phyloP scores from a whole-genome alignment of 1,140 invertebrate genomes.

The roundworm (Caenorhabditis elegans) region DNA sequence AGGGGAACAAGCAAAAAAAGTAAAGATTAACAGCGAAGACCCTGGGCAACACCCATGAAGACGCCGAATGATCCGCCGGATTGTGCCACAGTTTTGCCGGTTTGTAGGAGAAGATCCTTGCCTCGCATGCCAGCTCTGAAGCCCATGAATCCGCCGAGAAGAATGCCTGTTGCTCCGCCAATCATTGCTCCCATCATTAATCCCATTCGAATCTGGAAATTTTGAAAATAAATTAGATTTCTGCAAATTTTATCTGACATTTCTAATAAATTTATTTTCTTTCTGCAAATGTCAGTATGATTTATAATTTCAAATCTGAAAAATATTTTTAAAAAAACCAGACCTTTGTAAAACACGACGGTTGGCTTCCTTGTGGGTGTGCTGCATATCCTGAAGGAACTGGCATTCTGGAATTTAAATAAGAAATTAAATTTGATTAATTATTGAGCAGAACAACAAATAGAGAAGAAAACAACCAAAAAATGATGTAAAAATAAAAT shows the following conservation, averaged over 20 bases:
- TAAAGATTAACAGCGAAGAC: constrained; percentile 30
- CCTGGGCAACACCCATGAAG: constrained; percentile 44
- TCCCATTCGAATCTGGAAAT: constrained; percentile 36
- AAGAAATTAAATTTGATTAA: not conserved
- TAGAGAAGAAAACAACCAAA: not conserved
- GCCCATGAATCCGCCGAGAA: constrained; percentile 38
- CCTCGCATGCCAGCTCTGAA: constrained; percentile 35
- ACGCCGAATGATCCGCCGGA: constrained; percentile 48
- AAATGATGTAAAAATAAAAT: constrained; percentile 15
- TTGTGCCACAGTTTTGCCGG: constrained; percentile 45
- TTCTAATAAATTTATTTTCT: no score
- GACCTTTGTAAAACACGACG: constrained; percentile 35
- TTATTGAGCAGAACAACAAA: not conserved
- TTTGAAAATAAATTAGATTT: no score
- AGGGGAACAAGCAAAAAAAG: not conserved
- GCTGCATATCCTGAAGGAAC: constrained; percentile 9
- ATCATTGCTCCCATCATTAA: constrained; percentile 46
- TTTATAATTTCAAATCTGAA: not conserved
- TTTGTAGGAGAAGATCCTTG: constrained; percentile 34
- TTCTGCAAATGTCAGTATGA: no score
- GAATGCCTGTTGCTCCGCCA: constrained; percentile 42
- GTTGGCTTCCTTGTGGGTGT: not conserved
- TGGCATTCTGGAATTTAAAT: not conserved
- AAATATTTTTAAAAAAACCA: not conserved
- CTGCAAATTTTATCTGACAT: no score